Evolutionary conservation across 2,113 vertebrate genomes (phyloP).

Genomic region (Cheirogaleus medius): DNA sequence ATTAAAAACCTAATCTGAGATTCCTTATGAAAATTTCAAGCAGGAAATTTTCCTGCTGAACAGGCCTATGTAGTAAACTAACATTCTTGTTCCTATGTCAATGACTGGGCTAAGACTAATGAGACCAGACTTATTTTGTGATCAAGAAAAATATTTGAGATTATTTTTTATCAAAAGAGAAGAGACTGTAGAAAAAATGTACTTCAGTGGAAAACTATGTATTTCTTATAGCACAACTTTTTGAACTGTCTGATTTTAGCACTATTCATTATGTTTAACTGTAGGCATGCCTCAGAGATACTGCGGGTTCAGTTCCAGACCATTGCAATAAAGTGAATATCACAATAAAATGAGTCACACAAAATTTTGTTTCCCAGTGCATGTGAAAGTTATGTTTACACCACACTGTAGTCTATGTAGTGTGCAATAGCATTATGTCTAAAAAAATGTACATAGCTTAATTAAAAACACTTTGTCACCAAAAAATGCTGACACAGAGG

Average conservation of each 20-base stretch:
- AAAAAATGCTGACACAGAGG: not conserved
- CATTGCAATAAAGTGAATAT: not conserved
- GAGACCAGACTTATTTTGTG: not conserved
- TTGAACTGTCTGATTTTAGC: not conserved
- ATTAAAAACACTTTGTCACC: not conserved
- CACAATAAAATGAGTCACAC: not conserved
- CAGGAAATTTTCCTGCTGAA: not conserved
- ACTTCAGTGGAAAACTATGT: not conserved
- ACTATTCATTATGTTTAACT: not conserved
- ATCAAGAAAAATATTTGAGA: not conserved
- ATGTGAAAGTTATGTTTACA: not conserved
- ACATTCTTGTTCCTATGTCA: not conserved
- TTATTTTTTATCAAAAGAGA: not conserved
- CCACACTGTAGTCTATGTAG: not conserved
- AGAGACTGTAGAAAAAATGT: not conserved
- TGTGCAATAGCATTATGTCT: not conserved
- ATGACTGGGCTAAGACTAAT: not conserved
- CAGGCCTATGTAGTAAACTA: not conserved
- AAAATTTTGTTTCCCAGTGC: not conserved
- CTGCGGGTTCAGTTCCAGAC: not conserved
- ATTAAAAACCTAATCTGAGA: not conserved
- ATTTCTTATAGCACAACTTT: not conserved
- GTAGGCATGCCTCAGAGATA: not conserved
- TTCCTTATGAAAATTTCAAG: not conserved
- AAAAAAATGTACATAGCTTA: not conserved